These are phyloP conservation scores for Pyxicephalus adspersus DNA, from an alignment of 2,113 vertebrate species.

Conservation along the genomic window DNA sequence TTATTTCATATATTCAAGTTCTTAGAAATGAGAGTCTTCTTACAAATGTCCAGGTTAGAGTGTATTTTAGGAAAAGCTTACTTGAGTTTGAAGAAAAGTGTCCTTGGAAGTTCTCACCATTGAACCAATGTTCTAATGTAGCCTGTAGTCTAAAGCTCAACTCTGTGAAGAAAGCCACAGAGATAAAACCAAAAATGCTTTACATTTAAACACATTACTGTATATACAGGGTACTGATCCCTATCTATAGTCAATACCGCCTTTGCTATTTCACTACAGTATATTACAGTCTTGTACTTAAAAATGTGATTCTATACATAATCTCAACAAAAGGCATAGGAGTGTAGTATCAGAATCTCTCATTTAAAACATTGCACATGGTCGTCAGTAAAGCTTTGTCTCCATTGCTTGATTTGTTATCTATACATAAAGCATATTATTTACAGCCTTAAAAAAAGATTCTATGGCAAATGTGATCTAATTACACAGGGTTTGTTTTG, in stretches of 20 bases:
- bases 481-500: constrained; percentile 52
- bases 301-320: constrained; percentile 10
- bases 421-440: constrained; percentile 35
- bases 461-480: constrained; percentile 42
- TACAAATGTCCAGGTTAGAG: too few species aligned
- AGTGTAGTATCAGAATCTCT: constrained; percentile 34
- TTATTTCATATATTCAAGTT: too few species aligned
- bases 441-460: constrained; percentile 43
- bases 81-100: too few species aligned
- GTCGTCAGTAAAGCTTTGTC: constrained; percentile 42
- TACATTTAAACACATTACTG: neutral
- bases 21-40: too few species aligned
- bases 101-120: too few species aligned
- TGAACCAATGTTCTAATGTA: too few species aligned
- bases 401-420: neutral
- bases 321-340: constrained; percentile 45
- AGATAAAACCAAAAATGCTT: neutral
- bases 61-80: too few species aligned
- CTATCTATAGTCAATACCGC: neutral
- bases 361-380: constrained; percentile 39
- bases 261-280: constrained; percentile 1
- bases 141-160: too few species aligned
- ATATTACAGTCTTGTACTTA: constrained; percentile 26
- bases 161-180: too few species aligned
- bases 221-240: neutral